phyloP scores from a whole-genome alignment of 2,797 vertebrate genomes.

The Ficedula albicollis region DNA sequence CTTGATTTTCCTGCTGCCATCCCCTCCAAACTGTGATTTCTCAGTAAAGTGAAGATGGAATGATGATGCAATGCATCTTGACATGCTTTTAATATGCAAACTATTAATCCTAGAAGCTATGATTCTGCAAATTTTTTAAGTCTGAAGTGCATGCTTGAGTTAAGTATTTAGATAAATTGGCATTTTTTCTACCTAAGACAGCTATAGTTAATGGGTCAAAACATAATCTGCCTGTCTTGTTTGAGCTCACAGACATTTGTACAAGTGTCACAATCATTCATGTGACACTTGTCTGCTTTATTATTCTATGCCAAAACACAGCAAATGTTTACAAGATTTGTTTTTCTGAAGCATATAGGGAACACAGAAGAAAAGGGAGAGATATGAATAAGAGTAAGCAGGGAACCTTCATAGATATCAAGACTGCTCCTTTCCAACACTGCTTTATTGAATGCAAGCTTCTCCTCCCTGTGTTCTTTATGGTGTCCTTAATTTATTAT shows the following conservation, averaged over 20 bases:
- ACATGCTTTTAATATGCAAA: not conserved
- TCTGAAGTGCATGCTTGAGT: not conserved
- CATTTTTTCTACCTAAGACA: not conserved
- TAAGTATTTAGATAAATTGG: not conserved
- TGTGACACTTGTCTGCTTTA: conserved; percentile 60
- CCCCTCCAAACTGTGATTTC: not conserved
- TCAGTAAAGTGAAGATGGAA: not conserved
- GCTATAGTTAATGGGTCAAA: conserved; percentile 36
- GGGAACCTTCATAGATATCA: not conserved
- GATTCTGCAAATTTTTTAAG: not conserved
- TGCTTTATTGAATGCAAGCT: not conserved
- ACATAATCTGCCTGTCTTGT: conserved; percentile 50
- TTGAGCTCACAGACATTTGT: conserved; percentile 38
- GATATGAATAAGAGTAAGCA: not conserved
- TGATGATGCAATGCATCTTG: not conserved
- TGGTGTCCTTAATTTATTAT: not conserved
- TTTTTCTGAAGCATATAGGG: not conserved
- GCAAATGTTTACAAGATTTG: conserved; percentile 28
- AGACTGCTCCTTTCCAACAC: not conserved
- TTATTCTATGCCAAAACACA: conserved; percentile 42
- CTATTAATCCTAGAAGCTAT: not conserved
- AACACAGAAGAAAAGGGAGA: not conserved
- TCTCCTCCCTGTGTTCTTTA: not conserved
- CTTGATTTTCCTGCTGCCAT: not conserved
- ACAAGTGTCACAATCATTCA: conserved; percentile 63